Evolutionary conservation across 2,113 vertebrate species (phyloP).

Genomic region (Prinia subflava): DNA sequence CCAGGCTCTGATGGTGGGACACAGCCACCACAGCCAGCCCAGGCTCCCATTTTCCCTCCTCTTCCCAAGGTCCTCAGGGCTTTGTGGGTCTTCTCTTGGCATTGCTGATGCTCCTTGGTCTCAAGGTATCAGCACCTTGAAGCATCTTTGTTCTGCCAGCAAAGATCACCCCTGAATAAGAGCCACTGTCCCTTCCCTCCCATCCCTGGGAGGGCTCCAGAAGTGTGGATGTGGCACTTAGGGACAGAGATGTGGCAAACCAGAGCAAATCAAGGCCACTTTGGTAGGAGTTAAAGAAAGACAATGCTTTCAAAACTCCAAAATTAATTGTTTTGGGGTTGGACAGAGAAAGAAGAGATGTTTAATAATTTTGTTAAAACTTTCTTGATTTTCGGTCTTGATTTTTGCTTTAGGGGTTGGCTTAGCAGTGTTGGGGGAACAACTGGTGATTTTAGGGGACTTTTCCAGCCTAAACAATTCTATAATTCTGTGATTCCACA

Average conservation of each 20-base stretch:
- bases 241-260: not conserved
- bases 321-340: not conserved
- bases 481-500: not conserved
- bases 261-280: not conserved
- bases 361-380: not conserved
- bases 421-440: not conserved
- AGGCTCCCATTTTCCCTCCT: not conserved
- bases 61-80: not conserved
- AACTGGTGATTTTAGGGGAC: not conserved
- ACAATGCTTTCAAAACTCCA: accelerated
- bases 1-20: not conserved
- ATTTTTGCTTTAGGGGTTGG: not conserved
- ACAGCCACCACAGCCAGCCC: not conserved
- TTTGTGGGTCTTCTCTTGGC: not conserved
- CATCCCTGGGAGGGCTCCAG: not conserved
- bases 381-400: not conserved
- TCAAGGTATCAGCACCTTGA: not conserved
- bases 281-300: not conserved
- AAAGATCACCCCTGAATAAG: not conserved
- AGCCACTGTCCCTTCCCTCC: not conserved
- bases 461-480: not conserved
- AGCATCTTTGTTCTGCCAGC: not conserved
- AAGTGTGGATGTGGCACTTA: not conserved
- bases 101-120: not conserved
- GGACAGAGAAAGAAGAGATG: not conserved